Percentiles rank a stretch among this genome's conserved stretches.
Evolutionary conservation across 1,140 invertebrate species (phyloP).

Genomic region (Oreohelix idahoensis): DNA sequence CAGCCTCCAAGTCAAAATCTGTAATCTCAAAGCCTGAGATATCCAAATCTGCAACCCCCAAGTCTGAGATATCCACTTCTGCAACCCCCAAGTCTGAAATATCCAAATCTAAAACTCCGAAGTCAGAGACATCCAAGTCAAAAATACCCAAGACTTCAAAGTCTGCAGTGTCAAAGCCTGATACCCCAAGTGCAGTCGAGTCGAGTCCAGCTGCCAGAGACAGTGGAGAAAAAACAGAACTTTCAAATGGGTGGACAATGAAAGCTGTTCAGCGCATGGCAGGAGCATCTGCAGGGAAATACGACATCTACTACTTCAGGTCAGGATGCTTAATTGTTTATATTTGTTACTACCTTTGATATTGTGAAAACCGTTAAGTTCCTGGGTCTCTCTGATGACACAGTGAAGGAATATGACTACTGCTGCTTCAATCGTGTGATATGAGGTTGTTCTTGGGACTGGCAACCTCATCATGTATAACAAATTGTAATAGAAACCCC

Average conservation of each 20-base stretch:
- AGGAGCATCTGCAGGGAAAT: slow-evolving; percentile 31
- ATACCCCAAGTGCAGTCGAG: background rate
- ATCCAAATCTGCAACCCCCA: background rate
- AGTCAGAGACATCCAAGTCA: background rate
- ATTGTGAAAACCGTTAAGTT: no score
- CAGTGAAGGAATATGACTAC: no score
- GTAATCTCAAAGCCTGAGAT: background rate
- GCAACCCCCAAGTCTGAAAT: background rate
- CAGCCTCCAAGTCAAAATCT: background rate
- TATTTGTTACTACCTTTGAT: no score
- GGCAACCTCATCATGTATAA: no score
- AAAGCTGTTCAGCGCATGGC: slow-evolving; percentile 26
- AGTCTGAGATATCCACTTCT: background rate
- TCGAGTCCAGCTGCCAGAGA: background rate
- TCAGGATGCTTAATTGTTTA: background rate
- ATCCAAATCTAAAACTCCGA: background rate
- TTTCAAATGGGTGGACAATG: slow-evolving; percentile 24
- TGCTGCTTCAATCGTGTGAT: no score
- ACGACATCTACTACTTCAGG: slow-evolving; percentile 39
- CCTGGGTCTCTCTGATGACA: no score
- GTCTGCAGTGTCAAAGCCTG: background rate
- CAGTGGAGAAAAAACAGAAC: background rate
- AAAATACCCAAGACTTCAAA: background rate
- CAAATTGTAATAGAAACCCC: no score
- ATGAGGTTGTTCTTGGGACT: no score